Conservation (phyloP, 2,797 vertebrate genomes). For the Enteromius fasciolatus region DNA sequence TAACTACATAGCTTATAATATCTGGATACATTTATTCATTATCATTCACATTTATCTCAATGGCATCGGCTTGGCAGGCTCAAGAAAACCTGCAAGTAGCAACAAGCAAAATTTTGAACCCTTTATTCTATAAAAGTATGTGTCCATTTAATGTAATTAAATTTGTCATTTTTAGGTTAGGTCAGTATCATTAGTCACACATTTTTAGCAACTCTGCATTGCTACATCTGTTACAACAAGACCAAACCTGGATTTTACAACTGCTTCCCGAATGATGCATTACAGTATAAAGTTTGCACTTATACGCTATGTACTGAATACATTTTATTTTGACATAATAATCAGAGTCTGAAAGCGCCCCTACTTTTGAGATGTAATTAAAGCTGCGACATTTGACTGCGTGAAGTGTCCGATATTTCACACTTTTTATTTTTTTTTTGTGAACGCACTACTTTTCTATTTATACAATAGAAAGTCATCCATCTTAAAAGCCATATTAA, state of each 20-base stretch:
- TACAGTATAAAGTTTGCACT: too few species aligned
- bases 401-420: too few species aligned
- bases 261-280: neutral
- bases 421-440: too few species aligned
- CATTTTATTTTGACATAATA: too few species aligned
- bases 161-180: neutral
- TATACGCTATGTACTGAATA: too few species aligned
- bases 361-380: too few species aligned
- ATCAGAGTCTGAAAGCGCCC: too few species aligned
- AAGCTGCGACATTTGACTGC: too few species aligned
- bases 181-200: neutral
- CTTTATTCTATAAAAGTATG: neutral
- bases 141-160: neutral
- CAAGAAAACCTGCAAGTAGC: neutral
- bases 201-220: neutral
- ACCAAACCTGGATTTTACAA: neutral
- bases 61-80: neutral
- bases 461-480: too few species aligned
- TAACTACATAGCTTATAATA: neutral
- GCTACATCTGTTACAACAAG: neutral
- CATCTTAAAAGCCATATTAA: too few species aligned
- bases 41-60: neutral
- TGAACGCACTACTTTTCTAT: too few species aligned
- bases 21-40: slow-evolving; percentile 4
- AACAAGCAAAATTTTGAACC: neutral